Evolutionary conservation across 2,888 invertebrate genomes (phyloP), one percentile per base, ranked within the genome.

Genomic region (Serripes groenlandicus): DNA sequence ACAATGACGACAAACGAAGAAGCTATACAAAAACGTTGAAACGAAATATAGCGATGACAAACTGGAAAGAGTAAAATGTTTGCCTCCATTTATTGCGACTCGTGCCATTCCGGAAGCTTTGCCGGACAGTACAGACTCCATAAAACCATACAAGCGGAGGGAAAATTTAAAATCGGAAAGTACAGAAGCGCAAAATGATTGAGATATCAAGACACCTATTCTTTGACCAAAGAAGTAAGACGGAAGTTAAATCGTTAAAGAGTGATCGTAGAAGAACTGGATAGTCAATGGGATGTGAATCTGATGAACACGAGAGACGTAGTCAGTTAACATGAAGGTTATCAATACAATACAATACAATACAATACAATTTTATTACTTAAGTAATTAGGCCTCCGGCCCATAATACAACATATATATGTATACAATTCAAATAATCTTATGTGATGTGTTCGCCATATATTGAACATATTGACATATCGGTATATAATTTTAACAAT

Each of bases 121-220:
- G 9, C 30, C 11, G 52, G 70, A 26, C 70, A 52, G 4, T 28
- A 52, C 28, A 70, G 54, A 52, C n/a, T 70, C 30, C 30, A 70
- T 32, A n/a, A 52, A 21, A 32, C 4, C 3, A 71, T 77, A 11
- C 71, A 80, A 56, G 56, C 78, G n/a, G 72, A 83, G 58, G 26
- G 26, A 26, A 58, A 58, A n/a, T 58, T 58, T n/a, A 58, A 58
- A 26, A 78, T 85, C 26, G 73, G 73, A 0, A 62, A 68, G 52
- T 52, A 85, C n/a, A 37, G 71, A 21, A 78, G 81, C 30, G n/a
- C 49, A 54, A 58, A 85, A 81, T 81, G 85, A 81, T 60, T 85
- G 21, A 69, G 72, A 62, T 70, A 74, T 42, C 78, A 85, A 49
- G 75, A 81, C 21, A 30, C 78, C 4, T 85, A 76, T 76, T 81